Conservation (phyloP, 1,140 invertebrate species). For the Drosophila carrolli region DNA sequence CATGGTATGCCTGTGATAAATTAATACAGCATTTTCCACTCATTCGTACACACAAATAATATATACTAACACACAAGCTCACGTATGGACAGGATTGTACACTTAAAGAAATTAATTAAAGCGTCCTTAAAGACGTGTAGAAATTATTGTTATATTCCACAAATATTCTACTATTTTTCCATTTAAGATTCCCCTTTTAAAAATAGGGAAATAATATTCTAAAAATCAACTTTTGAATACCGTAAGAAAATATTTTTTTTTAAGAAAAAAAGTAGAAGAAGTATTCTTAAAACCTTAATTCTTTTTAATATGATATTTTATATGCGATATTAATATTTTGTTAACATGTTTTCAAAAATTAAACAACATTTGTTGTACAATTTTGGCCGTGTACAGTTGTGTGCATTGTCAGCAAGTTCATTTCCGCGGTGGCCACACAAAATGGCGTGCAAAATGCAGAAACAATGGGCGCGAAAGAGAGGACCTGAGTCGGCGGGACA, state of each 20-base stretch:
- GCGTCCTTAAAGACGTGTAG: too few species aligned
- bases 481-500: neutral
- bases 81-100: neutral
- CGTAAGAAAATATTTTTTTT: too few species aligned
- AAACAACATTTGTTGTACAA: neutral
- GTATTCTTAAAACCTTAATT: too few species aligned
- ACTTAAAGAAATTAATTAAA: neutral
- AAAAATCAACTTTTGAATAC: too few species aligned
- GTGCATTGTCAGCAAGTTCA: slow-evolving; percentile 48
- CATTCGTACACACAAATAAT: slow-evolving; percentile 4
- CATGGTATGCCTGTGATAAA: slow-evolving; percentile 37
- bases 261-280: too few species aligned
- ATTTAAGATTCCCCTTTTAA: too few species aligned
- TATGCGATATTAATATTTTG: neutral
- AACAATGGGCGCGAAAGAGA: slow-evolving; percentile 9
- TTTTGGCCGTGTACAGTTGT: slow-evolving; percentile 9
- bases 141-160: too few species aligned
- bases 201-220: too few species aligned
- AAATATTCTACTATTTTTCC: too few species aligned
- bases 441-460: slow-evolving; percentile 48
- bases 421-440: slow-evolving; percentile 51
- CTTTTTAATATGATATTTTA: too few species aligned
- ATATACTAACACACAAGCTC: neutral
- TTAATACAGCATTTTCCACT: slow-evolving; percentile 40
- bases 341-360: neutral